These are phyloP conservation scores for Heliconius eleuchia DNA, from an alignment of 1,140 invertebrate genomes.

Conservation along the genomic window DNA sequence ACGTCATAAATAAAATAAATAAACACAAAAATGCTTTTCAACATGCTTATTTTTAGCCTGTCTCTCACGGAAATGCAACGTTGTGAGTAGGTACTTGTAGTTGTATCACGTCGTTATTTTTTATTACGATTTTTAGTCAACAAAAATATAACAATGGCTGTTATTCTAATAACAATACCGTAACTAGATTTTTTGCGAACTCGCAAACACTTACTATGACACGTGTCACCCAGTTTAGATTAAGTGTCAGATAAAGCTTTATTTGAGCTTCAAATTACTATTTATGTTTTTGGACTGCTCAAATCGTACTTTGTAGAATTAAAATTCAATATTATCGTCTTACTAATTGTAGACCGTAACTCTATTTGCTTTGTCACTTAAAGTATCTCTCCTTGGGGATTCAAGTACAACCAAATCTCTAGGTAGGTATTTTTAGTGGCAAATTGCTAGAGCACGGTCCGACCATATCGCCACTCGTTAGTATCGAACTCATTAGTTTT, in stretches of 20 bases:
- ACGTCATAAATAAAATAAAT: neutral
- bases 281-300: neutral
- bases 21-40: constrained; percentile 2
- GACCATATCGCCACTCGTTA: too few species aligned
- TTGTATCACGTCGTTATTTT: neutral
- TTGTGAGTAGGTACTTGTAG: neutral
- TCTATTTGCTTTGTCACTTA: too few species aligned
- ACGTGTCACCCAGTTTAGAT: constrained; percentile 3
- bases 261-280: neutral
- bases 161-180: neutral
- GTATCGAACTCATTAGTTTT: too few species aligned
- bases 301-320: neutral
- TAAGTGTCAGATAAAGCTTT: neutral
- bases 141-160: neutral
- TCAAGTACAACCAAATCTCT: too few species aligned
- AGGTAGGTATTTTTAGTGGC: too few species aligned
- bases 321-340: neutral
- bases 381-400: too few species aligned
- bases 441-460: too few species aligned
- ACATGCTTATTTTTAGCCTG: constrained; percentile 1
- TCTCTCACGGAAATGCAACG: constrained; percentile 2
- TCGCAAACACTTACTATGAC: neutral
- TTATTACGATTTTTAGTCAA: neutral
- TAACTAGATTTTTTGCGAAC: neutral
- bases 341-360: too few species aligned